Base-by-base conservation (phyloP, 2,797 vertebrate species). In the Pipistrellus pygmaeus region DNA sequence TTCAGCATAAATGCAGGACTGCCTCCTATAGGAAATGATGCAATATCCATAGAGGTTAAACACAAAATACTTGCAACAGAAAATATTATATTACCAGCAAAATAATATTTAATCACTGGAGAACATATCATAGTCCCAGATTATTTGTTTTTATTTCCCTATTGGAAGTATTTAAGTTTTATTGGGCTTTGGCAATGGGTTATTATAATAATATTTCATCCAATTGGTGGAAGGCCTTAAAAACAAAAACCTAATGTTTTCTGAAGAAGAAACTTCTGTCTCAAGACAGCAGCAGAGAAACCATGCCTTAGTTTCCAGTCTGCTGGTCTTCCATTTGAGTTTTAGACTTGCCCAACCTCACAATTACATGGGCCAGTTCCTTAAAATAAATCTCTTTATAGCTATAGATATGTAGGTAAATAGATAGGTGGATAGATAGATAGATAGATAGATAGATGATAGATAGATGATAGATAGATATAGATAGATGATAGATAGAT, bases 81-180 rank as follows among this genome's bases (percentile, higher is more conserved):
- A 69, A 90, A 23, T 55, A 13, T 84, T 46, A 62, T 55, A 11
- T 84, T 46, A 68, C 27, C 53, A 44, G 23, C 32, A 60, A 69
- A 27, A 38, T 38, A 68, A 75, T 60, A 86, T 68, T 51, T 69
- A 69, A 86, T 66, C 75, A 32, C 15, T 23, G 27, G 35, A 93
- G 17, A 38, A 78, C n/a, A 75, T 66, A 44, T 30, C 91, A 55
- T 81, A 71, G 86, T 92, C n/a, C 41, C 25, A 64, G 35, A 38
- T 55, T 13, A 18, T 95, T 76, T 57, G 46, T 3, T 91, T 75
- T 96, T 41, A 11, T 13, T 51, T 91, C 41, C 7, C 64, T 80
- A 77, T 90, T 60, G 57, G 25, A 32, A 92, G 64, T 82, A 95
- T 83, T 15, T 82, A 76, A 44, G 44, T 81, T 32, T 46, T 88